Percentiles rank a stretch among this genome's conserved stretches.
Conservation (phyloP, 2,888 invertebrate genomes). For the Sipha maydis region DNA sequence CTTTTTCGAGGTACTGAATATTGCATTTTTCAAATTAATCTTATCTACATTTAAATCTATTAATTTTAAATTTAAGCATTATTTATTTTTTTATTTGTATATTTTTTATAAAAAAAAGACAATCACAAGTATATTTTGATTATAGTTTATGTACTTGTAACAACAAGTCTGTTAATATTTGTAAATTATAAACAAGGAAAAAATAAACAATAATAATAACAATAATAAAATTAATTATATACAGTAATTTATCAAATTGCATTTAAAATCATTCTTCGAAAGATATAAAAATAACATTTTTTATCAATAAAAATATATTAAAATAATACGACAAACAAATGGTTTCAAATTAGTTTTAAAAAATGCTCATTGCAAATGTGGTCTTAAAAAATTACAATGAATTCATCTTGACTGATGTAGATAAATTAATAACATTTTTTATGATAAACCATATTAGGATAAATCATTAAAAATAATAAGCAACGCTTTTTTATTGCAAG, state of each 20-base stretch:
- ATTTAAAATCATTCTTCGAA: not conserved
- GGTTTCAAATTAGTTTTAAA: not conserved
- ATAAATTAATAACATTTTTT: not conserved
- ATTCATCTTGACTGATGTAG: not conserved
- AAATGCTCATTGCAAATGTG: not conserved
- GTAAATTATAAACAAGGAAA: too few species aligned
- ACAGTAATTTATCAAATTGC: not conserved
- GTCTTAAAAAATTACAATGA: too few species aligned
- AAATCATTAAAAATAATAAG: not conserved
- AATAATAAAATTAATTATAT: not conserved
- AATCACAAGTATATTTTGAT: slow-evolving; percentile 16
- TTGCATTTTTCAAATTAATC: slow-evolving; percentile 16
- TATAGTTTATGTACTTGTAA: not conserved
- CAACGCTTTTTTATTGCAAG: not conserved
- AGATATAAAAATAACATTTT: not conserved
- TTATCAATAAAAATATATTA: not conserved
- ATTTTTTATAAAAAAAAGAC: slow-evolving; percentile 20
- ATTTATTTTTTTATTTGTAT: slow-evolving; percentile 28
- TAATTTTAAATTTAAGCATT: not conserved
- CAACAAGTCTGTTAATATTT: not conserved
- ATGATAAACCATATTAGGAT: not conserved
- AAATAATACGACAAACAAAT: not conserved
- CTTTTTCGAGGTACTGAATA: slow-evolving; percentile 4
- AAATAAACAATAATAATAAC: too few species aligned
- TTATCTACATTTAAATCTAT: not conserved